phyloP scores from a whole-genome alignment of 2,113 vertebrate genomes.

The Cyprinodon brontotheroides region DNA sequence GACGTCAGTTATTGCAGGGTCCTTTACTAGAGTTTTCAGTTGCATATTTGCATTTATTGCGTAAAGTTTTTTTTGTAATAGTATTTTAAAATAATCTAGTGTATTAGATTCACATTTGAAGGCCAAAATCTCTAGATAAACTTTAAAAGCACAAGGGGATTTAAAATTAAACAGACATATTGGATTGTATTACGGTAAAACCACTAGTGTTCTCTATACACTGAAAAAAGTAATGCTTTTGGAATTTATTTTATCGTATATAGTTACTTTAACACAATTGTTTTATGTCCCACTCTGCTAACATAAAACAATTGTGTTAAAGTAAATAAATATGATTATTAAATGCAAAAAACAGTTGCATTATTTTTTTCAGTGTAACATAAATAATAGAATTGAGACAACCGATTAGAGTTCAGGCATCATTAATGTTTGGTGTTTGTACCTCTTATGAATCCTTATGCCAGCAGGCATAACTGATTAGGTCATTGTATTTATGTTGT shows the following conservation, averaged over 20 bases:
- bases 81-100: no score
- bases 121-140: not conserved
- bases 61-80: not conserved
- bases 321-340: no score
- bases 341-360: no score
- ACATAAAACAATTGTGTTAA: no score
- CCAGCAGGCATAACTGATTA: not conserved
- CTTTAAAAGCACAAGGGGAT: not conserved
- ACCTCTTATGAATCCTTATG: not conserved
- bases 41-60: not conserved
- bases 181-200: not conserved
- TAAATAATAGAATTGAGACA: not conserved
- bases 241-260: no score
- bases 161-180: not conserved
- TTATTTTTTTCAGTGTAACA: not conserved
- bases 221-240: no score
- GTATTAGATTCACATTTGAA: not conserved
- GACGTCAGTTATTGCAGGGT: no score
- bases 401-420: not conserved
- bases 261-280: no score
- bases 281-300: no score
- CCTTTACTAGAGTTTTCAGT: no score
- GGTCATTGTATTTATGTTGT: not conserved
- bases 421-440: not conserved
- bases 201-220: not conserved